Base-by-base conservation (phyloP, 30 jellyfish, hydroid and myxozoan genomes). In the Turritopsis rubra region DNA sequence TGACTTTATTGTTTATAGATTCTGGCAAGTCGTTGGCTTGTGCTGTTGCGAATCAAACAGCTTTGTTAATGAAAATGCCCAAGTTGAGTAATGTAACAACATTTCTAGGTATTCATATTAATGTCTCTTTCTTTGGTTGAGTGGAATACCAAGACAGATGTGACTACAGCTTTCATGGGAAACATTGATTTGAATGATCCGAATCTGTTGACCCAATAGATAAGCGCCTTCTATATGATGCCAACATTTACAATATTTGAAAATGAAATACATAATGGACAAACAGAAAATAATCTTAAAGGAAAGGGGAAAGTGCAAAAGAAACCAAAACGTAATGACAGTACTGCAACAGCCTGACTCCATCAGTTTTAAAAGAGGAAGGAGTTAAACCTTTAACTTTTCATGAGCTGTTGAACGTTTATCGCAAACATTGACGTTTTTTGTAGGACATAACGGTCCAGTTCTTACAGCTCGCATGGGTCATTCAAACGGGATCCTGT, bases 11-110 rank as follows among this genome's bases (percentile, higher is more conserved):
- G 52, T 23, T 72, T 54, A 60, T 72, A 91, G 97, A 26, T 30
- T 87, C 88, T 72, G 97, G 97, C 21, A 91, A 87, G 73, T 88
- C 88, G 52, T 28, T 91, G 85, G 75, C 95, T 20, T 83, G 97
- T 84, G 96, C 97, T 7, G 89, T 91, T 13, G 96, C 94, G 16
- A 94, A 91, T 70, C 81, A 75, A 81, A 79, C 82, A 54, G 86
- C 95, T 8, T 81, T 73, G 41, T 31, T 87, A 66, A 41, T 87
- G 54, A 87, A 87, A 53, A 41, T 80, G 7, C 96, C 96, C 29
- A 79, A 66, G 81, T 66, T 75, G 70, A 87, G 83, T 9, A 91
- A 84, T 70, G 85, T 75, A 4, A 54, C 90, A 0, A 52, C 96
- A 0, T 87, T 86, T 65, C 86, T 79, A 7, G 97, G 97, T 91